These are phyloP conservation scores for Hirudinaria manillensis DNA, from an alignment of 2,888 invertebrate genomes.

Conservation along the genomic window DNA sequence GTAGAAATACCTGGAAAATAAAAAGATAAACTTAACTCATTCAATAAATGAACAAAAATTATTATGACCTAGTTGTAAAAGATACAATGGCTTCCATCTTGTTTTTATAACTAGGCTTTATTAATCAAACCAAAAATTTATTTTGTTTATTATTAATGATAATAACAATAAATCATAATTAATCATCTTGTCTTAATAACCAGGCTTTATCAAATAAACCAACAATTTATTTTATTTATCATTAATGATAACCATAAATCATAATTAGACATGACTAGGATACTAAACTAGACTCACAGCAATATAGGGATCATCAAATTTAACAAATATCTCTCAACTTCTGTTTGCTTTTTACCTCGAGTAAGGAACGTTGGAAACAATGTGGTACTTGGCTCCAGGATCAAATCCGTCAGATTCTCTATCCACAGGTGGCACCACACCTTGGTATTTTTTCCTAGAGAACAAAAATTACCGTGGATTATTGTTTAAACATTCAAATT, in stretches of 20 bases:
- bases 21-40: not conserved
- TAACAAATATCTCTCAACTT: not conserved
- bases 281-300: too few relatives aligned
- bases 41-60: not conserved
- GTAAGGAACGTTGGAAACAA: conserved; percentile 45
- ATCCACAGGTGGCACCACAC: conserved; percentile 48
- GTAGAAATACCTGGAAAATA: conserved; percentile 50
- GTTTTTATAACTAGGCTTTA: conserved; percentile 7
- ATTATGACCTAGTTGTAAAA: too few relatives aligned
- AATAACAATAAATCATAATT: too few relatives aligned
- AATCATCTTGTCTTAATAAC: too few relatives aligned
- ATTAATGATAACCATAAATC: too few relatives aligned
- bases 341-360: conserved; percentile 36
- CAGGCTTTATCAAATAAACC: too few relatives aligned
- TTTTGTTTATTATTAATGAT: too few relatives aligned
- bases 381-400: conserved; percentile 51
- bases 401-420: conserved; percentile 47
- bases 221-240: too few relatives aligned
- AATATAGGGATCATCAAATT: too few relatives aligned
- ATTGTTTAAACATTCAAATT: not conserved
- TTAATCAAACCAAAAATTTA: too few relatives aligned
- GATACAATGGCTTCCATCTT: not conserved
- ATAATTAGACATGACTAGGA: too few relatives aligned
- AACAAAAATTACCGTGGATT: not conserved
- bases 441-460: conserved; percentile 46